Evolutionary conservation across 2,113 vertebrate genomes (phyloP).

Genomic region (Urocolius indicus): DNA sequence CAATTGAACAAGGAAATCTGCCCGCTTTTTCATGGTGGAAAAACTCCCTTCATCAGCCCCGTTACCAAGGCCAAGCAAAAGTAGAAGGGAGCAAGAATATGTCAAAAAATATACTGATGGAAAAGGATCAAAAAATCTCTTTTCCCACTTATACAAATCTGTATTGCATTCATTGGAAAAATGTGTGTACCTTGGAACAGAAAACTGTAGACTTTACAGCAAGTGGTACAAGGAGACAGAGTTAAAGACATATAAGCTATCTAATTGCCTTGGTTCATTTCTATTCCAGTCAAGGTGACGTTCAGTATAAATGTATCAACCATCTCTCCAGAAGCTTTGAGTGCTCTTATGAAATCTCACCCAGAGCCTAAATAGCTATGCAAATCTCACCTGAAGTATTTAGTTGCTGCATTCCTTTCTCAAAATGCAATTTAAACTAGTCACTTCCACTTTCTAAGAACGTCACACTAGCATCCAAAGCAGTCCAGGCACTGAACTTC

Average conservation of each 20-base stretch:
- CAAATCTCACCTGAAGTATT: conserved; percentile 46
- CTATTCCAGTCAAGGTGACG: conserved; percentile 28
- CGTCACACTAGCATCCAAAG: conserved; percentile 8
- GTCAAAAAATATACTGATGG: background rate
- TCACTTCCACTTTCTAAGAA: conserved; percentile 37
- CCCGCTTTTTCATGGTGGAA: background rate
- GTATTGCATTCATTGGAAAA: background rate
- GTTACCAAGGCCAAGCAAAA: background rate
- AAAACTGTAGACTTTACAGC: background rate
- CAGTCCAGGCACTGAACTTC: background rate
- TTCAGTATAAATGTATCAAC: background rate
- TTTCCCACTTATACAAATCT: background rate
- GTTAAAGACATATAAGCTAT: background rate
- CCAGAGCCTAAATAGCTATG: conserved; percentile 45
- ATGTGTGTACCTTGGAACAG: background rate
- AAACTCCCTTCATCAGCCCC: background rate
- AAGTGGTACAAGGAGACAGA: background rate
- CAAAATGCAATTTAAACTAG: conserved; percentile 33
- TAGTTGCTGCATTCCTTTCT: conserved; percentile 2
- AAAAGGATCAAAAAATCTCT: background rate
- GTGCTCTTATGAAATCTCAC: conserved; percentile 45
- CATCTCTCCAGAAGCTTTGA: background rate
- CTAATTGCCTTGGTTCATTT: background rate
- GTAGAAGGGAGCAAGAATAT: accelerated
- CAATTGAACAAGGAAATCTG: background rate